Conservation (phyloP, 2,113 vertebrate species). For the Anas platyrhynchos region DNA sequence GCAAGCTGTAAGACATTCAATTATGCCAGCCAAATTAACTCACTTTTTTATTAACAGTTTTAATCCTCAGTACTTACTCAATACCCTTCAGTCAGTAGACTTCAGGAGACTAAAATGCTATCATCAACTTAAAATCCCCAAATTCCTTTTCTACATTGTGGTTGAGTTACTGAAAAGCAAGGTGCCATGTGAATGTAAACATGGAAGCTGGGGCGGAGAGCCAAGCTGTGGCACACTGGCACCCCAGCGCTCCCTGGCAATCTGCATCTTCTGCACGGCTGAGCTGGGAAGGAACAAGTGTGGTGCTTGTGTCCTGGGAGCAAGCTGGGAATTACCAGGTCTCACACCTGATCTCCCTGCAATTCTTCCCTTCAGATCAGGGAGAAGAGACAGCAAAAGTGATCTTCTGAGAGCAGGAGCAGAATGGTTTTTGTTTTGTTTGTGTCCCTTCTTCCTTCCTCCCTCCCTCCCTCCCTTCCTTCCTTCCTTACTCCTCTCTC, state of each 20-base stretch:
- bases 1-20: not conserved
- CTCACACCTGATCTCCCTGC: not conserved
- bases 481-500: too few species aligned
- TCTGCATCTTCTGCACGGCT: not conserved
- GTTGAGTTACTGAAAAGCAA: not conserved
- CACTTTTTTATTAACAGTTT: not conserved
- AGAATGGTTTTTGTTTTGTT: not conserved
- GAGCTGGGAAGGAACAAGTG: not conserved
- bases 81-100: not conserved
- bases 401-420: not conserved
- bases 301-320: not conserved
- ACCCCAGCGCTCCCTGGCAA: not conserved
- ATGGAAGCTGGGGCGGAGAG: not conserved
- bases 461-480: not conserved
- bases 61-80: not conserved
- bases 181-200: not conserved
- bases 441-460: not conserved
- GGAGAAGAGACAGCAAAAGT: not conserved
- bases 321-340: not conserved
- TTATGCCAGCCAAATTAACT: not conserved
- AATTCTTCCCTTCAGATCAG: not conserved
- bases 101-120: not conserved
- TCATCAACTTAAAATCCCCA: not conserved
- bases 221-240: fast-evolving
- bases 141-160: not conserved